These are phyloP conservation scores for Corydoras maculifer DNA, from an alignment of 2,113 vertebrate species.

Conservation along the genomic window DNA sequence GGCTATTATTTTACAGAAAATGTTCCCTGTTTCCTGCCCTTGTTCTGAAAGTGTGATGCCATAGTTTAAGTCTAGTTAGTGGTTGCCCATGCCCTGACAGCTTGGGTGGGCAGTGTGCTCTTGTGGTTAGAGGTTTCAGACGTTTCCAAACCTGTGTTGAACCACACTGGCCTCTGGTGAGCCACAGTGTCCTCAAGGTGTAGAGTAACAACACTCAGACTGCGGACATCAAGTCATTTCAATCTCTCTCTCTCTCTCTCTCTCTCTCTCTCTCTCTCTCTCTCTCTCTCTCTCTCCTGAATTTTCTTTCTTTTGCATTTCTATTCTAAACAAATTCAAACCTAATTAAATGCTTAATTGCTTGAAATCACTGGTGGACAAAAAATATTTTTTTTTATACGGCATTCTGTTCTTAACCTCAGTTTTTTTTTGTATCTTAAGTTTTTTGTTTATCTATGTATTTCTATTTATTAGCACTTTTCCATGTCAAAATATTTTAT, in stretches of 20 bases:
- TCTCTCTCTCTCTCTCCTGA: not conserved
- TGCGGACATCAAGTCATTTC: conserved; percentile 3
- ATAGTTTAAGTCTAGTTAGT: conserved; percentile 5
- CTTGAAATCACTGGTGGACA: too few relatives aligned
- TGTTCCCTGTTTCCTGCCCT: not conserved
- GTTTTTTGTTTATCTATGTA: too few relatives aligned
- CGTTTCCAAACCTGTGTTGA: conserved; percentile 54
- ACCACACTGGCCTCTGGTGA: conserved; percentile 66
- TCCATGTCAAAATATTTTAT: too few relatives aligned
- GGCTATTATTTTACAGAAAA: not conserved
- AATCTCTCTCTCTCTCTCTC: conserved; percentile 21
- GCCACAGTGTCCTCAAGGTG: conserved; percentile 59
- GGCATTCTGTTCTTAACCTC: too few relatives aligned
- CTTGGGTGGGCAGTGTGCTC: conserved; percentile 31
- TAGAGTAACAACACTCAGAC: conserved; percentile 53
- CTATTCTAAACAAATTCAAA: too few relatives aligned
- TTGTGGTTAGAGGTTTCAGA: conserved; percentile 60
- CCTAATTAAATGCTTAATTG: too few relatives aligned
- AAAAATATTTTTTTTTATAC: too few relatives aligned
- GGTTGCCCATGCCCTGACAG: conserved; percentile 21
- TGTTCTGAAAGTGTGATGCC: conserved; percentile 15
- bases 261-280: conserved; percentile 12
- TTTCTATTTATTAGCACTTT: too few relatives aligned
- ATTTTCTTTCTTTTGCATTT: too few relatives aligned
- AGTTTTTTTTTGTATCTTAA: too few relatives aligned